Conservation (phyloP, 1,140 invertebrate genomes). For the Telenomus remus region DNA sequence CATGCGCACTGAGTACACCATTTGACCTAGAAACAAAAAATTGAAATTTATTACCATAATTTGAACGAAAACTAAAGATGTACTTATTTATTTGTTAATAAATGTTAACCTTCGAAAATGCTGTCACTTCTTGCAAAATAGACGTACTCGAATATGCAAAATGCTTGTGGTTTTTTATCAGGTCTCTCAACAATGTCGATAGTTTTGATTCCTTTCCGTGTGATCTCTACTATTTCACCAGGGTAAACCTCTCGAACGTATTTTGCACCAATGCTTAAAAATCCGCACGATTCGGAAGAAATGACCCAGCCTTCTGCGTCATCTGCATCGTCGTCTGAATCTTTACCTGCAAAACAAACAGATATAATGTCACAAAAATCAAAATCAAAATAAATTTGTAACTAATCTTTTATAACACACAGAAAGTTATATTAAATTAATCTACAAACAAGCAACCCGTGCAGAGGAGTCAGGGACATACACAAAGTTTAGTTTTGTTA, state of each 20-base stretch:
- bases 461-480: no score
- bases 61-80: neutral
- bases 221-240: conserved; percentile 97
- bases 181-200: conserved; percentile 89
- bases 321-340: conserved; percentile 74
- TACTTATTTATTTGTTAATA: neutral
- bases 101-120: conserved; percentile 82
- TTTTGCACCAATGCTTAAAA: conserved; percentile 93
- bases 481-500: no score
- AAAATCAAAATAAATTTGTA: no score
- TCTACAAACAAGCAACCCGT: no score
- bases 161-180: conserved; percentile 86
- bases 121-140: conserved; percentile 97
- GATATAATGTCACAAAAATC: neutral
- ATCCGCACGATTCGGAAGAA: conserved; percentile 97
- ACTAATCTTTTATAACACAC: no score
- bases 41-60: conserved; percentile 6
- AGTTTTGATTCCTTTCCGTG: conserved; percentile 87
- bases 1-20: conserved; percentile 95
- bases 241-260: conserved; percentile 92
- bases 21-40: conserved; percentile 84
- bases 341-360: conserved; percentile 61
- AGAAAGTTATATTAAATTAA: no score
- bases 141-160: conserved; percentile 99
- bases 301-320: conserved; percentile 94